Evolutionary conservation across 2,113 vertebrate genomes (phyloP), one percentile per base, ranked within the genome.

Genomic region (Scalopus aquaticus): DNA sequence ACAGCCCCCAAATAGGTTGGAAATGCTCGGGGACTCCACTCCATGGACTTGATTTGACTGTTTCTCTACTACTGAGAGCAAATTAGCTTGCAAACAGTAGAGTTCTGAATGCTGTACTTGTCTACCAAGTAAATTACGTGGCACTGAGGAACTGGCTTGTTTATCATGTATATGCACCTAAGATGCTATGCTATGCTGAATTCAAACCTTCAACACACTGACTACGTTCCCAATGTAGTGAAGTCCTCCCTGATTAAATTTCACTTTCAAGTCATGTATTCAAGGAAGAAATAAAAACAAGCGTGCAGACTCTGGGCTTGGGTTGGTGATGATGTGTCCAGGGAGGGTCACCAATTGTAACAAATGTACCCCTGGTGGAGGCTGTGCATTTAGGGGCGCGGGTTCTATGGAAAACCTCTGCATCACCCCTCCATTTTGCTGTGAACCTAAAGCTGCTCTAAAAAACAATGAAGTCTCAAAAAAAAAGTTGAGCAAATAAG

Each of bases 321-420:
- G 3, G 46, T 35, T 6, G 60, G 76, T 24, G 0, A 24, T 7
- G 26, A 54, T 2, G 6, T 24, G 19, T 49, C 35, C 11, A 22
- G 0, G 9, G 3, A 51, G 44, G 62, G 3, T 30, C 16, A 77
- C 8, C 46, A 24, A 7, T 2, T 44, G 1, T 30, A 22, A 92
- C 70, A 30, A 56, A 35, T 3, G 49, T 28, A 2, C 46, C 11
- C 37, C 12, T 30, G 81, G 37, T 58, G 32, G 49, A 30, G 2
- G 44, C 7, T 4, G 15, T 32, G 20, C 9, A 5, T 0, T 6
- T 5, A 30, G 3, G 7, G 16, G 9, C 7, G 4, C 15, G 26
- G 89, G 17, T 24, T 28, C 11, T 2, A 8, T 8, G 37, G 37
- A 49, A 46, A 64, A 32, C 44, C 51, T 12, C 42, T 77, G 24